Conservation (phyloP, 2,797 vertebrate genomes). For the Tinamus major region DNA sequence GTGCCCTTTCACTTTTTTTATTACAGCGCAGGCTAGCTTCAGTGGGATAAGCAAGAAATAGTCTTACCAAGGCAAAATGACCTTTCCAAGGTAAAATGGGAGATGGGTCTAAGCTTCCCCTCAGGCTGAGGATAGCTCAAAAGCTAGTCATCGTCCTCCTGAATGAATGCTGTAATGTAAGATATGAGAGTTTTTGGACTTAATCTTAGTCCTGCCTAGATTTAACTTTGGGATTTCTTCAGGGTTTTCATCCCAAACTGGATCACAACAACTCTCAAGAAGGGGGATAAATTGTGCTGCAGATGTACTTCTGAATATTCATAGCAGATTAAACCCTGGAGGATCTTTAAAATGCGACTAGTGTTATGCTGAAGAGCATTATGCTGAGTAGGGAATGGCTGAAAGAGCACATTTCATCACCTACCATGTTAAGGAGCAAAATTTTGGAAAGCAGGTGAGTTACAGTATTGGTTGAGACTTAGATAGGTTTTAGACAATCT, state of each 20-base stretch:
- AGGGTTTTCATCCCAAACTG: background rate
- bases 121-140: background rate
- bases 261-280: background rate
- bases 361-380: background rate
- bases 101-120: background rate
- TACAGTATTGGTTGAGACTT: background rate
- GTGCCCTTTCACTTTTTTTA: accelerated
- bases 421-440: background rate
- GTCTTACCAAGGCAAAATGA: background rate
- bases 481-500: background rate
- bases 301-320: background rate
- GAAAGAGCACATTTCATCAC: background rate
- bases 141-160: background rate
- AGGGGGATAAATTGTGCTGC: background rate
- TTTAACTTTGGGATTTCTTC: background rate
- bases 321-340: background rate
- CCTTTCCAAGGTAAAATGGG: background rate
- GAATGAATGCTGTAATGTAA: background rate
- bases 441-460: background rate
- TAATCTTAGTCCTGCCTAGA: background rate
- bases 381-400: background rate
- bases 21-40: background rate
- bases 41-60: background rate
- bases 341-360: background rate
- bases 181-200: background rate